Base-by-base conservation (phyloP, 2,888 invertebrate genomes). In the Eupsilia transversa region DNA sequence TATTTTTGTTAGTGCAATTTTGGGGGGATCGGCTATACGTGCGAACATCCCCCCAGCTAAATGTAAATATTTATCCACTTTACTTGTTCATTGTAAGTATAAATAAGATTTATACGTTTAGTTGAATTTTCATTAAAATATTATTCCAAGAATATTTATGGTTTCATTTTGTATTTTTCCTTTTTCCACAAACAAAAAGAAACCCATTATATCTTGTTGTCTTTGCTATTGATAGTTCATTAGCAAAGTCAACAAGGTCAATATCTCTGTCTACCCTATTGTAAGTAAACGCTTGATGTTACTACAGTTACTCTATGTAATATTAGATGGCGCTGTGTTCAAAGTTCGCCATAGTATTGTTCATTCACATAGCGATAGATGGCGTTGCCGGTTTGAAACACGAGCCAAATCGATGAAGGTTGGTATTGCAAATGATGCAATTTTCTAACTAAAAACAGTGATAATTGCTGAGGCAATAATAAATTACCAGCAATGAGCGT, bases 81-180 rank as follows among this genome's bases (percentile, higher is more conserved):
- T 93, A 95, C 93, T 92, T 94, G 95, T 95, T 96, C 93, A 95
- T 93, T 94, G 93, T 96, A 96, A 95, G 96, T 96, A 96, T 96
- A 96, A 96, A 96, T 96, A 96, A 96, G 96, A 96, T 96, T 96
- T 96, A 96, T 96, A 96, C 96, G 94, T 96, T 96, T 96, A 96
- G 96, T 96, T 96, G 94, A 96, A 95, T 96, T 96, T 96, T 94
- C 94, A 96, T 95, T 96, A 96, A 96, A 96, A 95, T 92, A 94
- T 93, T 93, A 91, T 85, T 91, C 83, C 79, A 82, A 90, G 67
- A 66, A 46, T 61, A 35, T 9, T 35, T 35, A 71, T 68, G 27
- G 84, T 92, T 92, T 93, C 33, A 87, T 89, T 91, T 77, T 57
- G 12, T 63, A 6, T 43, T n/a, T 54, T 56, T 10, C 2, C 27